Evolutionary conservation across 1,140 invertebrate species (phyloP).

Genomic region (Drosophila littoralis): DNA sequence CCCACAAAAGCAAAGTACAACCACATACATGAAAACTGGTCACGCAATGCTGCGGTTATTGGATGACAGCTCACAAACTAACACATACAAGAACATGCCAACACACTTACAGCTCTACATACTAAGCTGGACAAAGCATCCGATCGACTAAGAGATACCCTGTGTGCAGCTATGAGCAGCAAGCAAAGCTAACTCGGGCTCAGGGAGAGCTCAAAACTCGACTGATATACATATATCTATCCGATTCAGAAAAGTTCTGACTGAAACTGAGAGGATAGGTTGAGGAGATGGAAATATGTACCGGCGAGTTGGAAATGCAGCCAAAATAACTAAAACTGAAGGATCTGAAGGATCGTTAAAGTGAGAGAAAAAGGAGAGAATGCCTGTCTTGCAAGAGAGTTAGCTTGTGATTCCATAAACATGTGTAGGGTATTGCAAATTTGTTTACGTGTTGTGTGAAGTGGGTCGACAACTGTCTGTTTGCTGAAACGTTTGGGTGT

Average conservation of each 20-base stretch:
- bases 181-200: not conserved
- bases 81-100: conserved; percentile 23
- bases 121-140: not conserved
- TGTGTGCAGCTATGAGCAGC: not conserved
- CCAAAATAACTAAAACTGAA: no score
- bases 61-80: conserved; percentile 38
- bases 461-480: conserved; percentile 39
- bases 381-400: no score
- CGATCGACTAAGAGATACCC: not conserved
- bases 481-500: conserved; percentile 18
- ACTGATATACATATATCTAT: not conserved
- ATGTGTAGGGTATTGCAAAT: conserved; percentile 33
- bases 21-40: conserved; percentile 57
- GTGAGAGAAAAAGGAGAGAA: no score
- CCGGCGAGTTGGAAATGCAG: no score
- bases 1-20: conserved; percentile 23
- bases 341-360: no score
- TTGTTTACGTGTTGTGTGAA: conserved; percentile 42
- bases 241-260: no score
- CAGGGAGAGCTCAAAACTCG: not conserved
- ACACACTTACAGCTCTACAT: conserved; percentile 7
- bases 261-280: no score
- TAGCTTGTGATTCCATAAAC: no score
- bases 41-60: conserved; percentile 69
- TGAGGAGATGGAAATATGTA: no score